Percentiles rank a stretch among this genome's conserved stretches.
Conservation (phyloP, 2,797 vertebrate species). For the Enteromius unitaeniatus region DNA sequence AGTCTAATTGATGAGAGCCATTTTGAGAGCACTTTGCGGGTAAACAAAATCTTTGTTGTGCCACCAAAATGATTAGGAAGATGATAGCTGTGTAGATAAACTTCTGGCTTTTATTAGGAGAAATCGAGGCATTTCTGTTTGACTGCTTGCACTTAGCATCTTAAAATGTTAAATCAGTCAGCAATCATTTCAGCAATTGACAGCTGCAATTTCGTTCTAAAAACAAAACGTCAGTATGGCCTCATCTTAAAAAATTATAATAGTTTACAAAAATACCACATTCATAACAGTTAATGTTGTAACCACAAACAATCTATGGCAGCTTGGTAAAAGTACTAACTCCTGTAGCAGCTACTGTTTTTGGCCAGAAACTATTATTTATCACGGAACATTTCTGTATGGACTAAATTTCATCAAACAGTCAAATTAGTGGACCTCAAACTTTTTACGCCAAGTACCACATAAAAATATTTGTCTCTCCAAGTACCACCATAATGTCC, state of each 20-base stretch:
- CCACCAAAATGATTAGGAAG: conserved; percentile 1
- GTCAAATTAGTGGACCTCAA: too few relatives aligned
- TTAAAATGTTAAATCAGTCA: not conserved
- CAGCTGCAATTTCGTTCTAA: not conserved
- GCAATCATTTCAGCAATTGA: not conserved
- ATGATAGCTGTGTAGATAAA: not conserved
- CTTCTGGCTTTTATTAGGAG: not conserved
- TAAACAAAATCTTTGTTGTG: conserved; percentile 4
- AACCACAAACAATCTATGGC: not conserved
- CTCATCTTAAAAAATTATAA: not conserved
- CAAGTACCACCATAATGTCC: too few relatives aligned
- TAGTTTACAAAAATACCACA: not conserved
- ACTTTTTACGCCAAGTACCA: too few relatives aligned
- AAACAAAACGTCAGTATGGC: not conserved
- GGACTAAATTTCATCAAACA: not conserved
- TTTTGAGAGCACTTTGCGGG: conserved; percentile 8
- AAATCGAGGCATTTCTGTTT: not conserved
- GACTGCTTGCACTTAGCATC: not conserved
- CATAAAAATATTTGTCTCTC: too few relatives aligned
- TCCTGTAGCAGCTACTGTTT: not conserved
- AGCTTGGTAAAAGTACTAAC: not conserved
- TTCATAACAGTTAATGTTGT: not conserved
- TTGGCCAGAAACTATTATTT: not conserved
- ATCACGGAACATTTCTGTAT: not conserved
- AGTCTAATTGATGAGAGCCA: not conserved